A percentile compares a stretch with the other conserved stretches of the same genome.
phyloP scores from a whole-genome alignment of 2,113 vertebrate genomes.

The Delphinapterus leucas region DNA sequence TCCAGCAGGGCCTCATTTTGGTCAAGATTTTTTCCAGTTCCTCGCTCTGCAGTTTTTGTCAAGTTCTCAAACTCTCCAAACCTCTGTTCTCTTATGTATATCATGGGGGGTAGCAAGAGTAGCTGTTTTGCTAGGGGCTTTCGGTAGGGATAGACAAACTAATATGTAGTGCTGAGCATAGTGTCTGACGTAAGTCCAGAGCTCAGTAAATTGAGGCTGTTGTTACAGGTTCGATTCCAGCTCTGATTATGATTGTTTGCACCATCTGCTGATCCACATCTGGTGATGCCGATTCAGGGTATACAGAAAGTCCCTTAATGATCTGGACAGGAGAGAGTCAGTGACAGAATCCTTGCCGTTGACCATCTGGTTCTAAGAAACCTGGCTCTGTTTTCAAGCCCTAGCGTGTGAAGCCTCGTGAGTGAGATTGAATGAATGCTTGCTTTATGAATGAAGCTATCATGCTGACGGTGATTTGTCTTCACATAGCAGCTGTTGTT shows the following conservation, averaged over 20 bases:
- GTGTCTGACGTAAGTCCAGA: conserved; percentile 6
- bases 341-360: not conserved
- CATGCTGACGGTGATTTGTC: conserved; percentile 1
- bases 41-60: not conserved
- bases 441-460: not conserved
- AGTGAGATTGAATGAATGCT: not conserved
- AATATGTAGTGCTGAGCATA: not conserved
- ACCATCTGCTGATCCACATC: not conserved
- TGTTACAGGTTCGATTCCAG: conserved; percentile 10
- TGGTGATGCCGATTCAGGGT: not conserved
- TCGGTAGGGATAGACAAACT: not conserved
- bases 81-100: not conserved
- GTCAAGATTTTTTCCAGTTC: not conserved
- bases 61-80: not conserved
- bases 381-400: not conserved
- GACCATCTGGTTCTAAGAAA: not conserved
- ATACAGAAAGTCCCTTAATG: not conserved
- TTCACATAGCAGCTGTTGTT: not conserved
- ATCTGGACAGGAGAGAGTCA: not conserved
- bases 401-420: not conserved
- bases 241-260: not conserved
- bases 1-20: not conserved
- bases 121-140: not conserved
- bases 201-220: not conserved
- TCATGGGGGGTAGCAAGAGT: not conserved